Base-by-base conservation (phyloP, 2,797 vertebrate species). In the Hydrophis major region DNA sequence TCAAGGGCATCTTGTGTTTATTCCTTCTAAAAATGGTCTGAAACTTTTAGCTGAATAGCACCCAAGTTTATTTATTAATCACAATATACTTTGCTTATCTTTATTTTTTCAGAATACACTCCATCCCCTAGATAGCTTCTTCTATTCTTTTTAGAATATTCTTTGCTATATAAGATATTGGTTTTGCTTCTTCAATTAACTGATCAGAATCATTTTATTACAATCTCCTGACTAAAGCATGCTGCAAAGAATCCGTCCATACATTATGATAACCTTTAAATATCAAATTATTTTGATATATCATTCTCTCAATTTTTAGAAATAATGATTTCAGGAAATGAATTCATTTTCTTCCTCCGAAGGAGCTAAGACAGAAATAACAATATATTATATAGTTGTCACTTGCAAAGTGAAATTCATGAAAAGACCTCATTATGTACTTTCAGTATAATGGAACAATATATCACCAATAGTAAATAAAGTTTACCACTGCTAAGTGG, bases 241-340 rank as follows among this genome's bases (percentile, higher is more conserved):
- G 78, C 59, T 18, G 63, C 59, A 87, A 37, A 69, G 14, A 28
- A 87, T 55, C 27, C 12, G 37, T 88, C n/a, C 4, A 3, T 18
- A 55, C 14, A 69, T 88, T 10, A 0, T 28, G 66, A 22, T n/a
- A 94, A 56, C 10, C 22, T 25, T 89, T 90, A 60, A 56, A n/a
- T 59, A 74, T 88, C 47, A 28, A 28, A 55, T 50, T 86, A 6
- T 42, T 14, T 20, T 88, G 2, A 89, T 93, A 88, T 87, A 32
- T 69, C 16, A 42, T 57, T 1, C 60, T 91, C 37, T 94, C 20
- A 12, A 28, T 93, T 55, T 53, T 22, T 92, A 94, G 87, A 94
- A 89, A 89, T 2, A 86, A 13, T 94, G 50, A 88, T 93, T 93
- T 92, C 86, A 86, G 63, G 92, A 92, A 4, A 16, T 27, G 94